These are phyloP conservation scores for Egretta garzetta DNA, from an alignment of 2,113 vertebrate genomes.

Conservation along the genomic window DNA sequence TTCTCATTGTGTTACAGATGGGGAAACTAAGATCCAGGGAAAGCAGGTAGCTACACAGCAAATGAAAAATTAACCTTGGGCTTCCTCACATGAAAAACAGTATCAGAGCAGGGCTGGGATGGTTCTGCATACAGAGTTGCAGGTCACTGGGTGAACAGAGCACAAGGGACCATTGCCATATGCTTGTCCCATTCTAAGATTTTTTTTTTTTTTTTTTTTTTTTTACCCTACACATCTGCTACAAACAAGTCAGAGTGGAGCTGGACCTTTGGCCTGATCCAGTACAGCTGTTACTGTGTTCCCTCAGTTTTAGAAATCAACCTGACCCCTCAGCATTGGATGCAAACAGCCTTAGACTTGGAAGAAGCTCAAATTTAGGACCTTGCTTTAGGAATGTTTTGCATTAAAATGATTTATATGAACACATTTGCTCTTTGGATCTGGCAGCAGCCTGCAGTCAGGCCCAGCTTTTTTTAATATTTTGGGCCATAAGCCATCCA, in stretches of 20 bases:
- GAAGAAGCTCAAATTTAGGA: background rate
- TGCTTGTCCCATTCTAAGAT: background rate
- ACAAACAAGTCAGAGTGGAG: background rate
- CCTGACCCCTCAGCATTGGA: background rate
- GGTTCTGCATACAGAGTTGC: background rate
- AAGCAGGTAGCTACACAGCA: background rate
- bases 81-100: background rate
- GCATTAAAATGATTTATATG: conserved; percentile 3
- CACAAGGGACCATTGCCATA: background rate
- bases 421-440: conserved; percentile 21
- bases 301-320: background rate
- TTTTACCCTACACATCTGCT: background rate
- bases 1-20: background rate
- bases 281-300: background rate
- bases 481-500: conserved; percentile 44
- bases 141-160: background rate
- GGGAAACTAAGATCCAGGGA: background rate
- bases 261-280: background rate
- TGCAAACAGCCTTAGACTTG: background rate
- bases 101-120: background rate
- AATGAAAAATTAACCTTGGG: background rate
- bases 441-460: background rate
- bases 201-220: background rate
- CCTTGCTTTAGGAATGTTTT: conserved; percentile 12
- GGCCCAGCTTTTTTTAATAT: conserved; percentile 43